phyloP scores from a whole-genome alignment of 1,140 invertebrate species.

The Kradibia gibbosae region DNA sequence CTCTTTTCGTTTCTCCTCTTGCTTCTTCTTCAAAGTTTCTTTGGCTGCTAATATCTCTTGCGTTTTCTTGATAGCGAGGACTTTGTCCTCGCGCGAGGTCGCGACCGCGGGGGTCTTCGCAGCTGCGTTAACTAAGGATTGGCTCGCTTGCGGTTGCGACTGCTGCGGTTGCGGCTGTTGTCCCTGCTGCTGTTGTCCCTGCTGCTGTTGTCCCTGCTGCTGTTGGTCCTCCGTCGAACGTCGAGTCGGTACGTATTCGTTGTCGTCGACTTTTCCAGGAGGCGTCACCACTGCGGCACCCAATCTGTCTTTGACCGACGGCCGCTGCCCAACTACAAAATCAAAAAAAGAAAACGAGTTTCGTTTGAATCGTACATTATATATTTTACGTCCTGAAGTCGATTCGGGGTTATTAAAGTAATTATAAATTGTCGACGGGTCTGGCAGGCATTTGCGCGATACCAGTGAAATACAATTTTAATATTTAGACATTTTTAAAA shows the following conservation, averaged over 20 bases:
- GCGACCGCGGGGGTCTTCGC: constrained; percentile 49
- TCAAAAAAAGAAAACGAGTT: not conserved
- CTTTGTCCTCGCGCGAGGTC: constrained; percentile 65
- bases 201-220: constrained; percentile 42
- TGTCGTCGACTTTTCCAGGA: constrained; percentile 64
- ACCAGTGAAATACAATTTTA: too few relatives aligned
- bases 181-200: constrained; percentile 42
- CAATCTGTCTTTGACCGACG: constrained; percentile 69
- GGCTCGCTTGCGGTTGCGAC: constrained; percentile 46
- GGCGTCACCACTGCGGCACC: constrained; percentile 60
- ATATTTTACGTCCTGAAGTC: too few relatives aligned
- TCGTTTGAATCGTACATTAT: too few relatives aligned
- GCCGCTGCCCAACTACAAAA: constrained; percentile 57
- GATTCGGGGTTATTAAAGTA: too few relatives aligned
- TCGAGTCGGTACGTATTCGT: constrained; percentile 69
- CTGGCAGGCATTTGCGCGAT: too few relatives aligned
- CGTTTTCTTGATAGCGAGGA: constrained; percentile 77
- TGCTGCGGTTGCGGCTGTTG: constrained; percentile 41
- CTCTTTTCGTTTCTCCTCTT: constrained; percentile 80
- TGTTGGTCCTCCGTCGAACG: constrained; percentile 64
- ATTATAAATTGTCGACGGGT: too few relatives aligned
- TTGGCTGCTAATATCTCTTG: constrained; percentile 77
- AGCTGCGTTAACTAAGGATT: constrained; percentile 54
- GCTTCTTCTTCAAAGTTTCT: constrained; percentile 77
- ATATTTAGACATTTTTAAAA: too few relatives aligned